phyloP scores from a whole-genome alignment of 2,888 invertebrate genomes.

The Branchipolynoe longqiensis region DNA sequence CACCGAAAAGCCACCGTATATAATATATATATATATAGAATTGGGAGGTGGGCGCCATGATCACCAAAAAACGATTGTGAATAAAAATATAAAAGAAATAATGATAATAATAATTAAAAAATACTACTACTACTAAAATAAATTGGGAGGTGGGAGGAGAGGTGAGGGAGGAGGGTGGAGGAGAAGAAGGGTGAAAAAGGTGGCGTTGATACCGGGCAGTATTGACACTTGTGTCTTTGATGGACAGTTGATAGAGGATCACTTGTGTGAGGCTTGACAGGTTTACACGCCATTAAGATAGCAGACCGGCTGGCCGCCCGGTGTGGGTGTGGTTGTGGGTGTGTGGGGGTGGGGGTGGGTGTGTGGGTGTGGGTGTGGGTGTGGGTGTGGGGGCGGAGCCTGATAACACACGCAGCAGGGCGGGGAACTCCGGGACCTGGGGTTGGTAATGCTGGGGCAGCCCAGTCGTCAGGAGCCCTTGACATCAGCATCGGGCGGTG shows the following conservation, averaged over 20 bases:
- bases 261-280: conserved; percentile 35
- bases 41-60: no score
- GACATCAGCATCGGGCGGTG: no score
- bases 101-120: no score
- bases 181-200: background rate
- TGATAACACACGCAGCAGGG: background rate
- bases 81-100: no score
- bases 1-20: no score
- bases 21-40: no score
- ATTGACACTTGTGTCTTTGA: conserved; percentile 40
- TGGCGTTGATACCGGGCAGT: conserved; percentile 14
- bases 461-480: background rate
- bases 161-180: no score
- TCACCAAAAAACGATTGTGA: no score
- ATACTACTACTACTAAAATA: no score
- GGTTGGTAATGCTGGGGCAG: background rate
- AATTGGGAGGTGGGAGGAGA: no score
- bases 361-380: background rate
- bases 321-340: background rate
- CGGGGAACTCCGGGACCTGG: no score
- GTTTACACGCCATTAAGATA: conserved; percentile 57
- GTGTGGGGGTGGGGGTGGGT: background rate
- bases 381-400: background rate
- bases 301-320: conserved; percentile 2
- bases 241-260: conserved; percentile 41